Percentiles rank a stretch among this genome's conserved stretches.
These are phyloP conservation scores for Chaetogeoica ovagalla DNA, from an alignment of 2,888 invertebrate species.

Conservation along the genomic window DNA sequence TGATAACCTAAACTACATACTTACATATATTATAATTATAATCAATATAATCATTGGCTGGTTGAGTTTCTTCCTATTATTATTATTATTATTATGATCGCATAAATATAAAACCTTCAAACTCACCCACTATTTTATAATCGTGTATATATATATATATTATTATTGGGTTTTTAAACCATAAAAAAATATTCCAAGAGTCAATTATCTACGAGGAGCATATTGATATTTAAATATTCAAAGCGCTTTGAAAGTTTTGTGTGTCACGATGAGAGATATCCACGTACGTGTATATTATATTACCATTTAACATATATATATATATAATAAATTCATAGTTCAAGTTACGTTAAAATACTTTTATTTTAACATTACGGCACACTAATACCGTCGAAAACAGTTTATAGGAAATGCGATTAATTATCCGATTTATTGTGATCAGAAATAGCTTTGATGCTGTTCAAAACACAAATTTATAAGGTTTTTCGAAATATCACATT, in stretches of 20 bases:
- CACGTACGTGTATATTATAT: too few species aligned
- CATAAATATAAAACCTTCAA: background rate
- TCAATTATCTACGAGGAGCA: background rate
- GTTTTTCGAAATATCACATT: too few species aligned
- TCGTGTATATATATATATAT: background rate
- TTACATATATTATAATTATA: background rate
- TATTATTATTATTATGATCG: background rate
- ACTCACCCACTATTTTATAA: conserved; percentile 8
- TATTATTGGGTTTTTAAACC: background rate
- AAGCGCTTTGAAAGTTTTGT: too few species aligned
- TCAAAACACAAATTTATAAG: too few species aligned
- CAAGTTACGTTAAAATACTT: too few species aligned
- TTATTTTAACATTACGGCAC: too few species aligned
- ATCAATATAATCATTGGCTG: background rate
- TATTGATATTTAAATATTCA: background rate
- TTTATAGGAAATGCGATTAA: too few species aligned
- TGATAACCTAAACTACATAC: background rate
- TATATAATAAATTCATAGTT: background rate
- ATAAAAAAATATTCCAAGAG: background rate
- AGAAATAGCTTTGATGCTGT: too few species aligned
- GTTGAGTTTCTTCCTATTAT: background rate
- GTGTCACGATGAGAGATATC: too few species aligned
- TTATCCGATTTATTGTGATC: too few species aligned
- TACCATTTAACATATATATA: too few species aligned
- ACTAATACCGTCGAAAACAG: too few species aligned